phyloP scores from a whole-genome alignment of 2,113 vertebrate species.

The Calyptommatus sinebrachiatus region DNA sequence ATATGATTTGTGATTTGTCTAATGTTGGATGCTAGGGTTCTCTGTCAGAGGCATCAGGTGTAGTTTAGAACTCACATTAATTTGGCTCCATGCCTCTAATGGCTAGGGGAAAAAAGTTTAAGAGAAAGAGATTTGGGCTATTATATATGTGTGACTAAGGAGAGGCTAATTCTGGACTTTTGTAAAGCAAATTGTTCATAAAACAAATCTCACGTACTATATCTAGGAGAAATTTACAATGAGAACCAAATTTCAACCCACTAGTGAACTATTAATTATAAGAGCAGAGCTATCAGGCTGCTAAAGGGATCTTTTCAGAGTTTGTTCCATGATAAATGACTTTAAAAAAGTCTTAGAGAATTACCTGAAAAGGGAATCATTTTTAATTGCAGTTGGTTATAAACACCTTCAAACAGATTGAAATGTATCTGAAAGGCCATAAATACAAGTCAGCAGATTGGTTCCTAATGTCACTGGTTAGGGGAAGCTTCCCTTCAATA shows the following conservation, averaged over 20 bases:
- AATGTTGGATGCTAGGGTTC: too few species aligned
- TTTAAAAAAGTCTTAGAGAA: constrained; percentile 3
- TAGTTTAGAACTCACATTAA: neutral
- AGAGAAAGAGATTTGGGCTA: neutral
- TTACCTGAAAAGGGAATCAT: neutral
- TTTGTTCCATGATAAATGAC: constrained; percentile 23
- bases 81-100: neutral
- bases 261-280: constrained; percentile 11
- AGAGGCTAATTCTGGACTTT: neutral
- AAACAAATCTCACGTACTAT: neutral
- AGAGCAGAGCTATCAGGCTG: neutral
- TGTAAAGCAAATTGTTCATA: too few species aligned
- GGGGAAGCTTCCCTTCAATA: neutral
- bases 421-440: constrained; percentile 21
- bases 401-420: neutral
- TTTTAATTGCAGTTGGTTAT: constrained; percentile 14
- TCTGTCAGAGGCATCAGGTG: too few species aligned
- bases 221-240: rapidly evolving
- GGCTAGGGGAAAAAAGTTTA: neutral
- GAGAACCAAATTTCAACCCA: neutral
- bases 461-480: neutral
- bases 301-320: neutral
- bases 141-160: neutral
- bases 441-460: neutral
- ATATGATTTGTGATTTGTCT: too few species aligned